Conservation (phyloP, 1,140 invertebrate species). For the Cecropterus lyciades region DNA sequence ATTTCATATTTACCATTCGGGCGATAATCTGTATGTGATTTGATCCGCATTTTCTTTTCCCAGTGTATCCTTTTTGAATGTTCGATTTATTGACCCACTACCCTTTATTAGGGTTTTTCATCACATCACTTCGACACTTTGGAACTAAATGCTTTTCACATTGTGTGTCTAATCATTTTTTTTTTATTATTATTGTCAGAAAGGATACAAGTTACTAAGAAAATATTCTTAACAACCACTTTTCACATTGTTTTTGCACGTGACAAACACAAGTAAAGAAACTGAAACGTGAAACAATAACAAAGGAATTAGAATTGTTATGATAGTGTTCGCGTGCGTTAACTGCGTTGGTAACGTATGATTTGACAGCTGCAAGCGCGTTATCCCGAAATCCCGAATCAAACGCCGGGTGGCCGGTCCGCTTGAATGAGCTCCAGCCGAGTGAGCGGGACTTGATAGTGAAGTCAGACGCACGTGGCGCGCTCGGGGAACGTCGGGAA, state of each 20-base stretch:
- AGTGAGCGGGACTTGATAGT: constrained; percentile 58
- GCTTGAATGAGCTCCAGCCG: constrained; percentile 69
- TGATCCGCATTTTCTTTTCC: constrained; percentile 83
- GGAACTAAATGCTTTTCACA: constrained; percentile 66
- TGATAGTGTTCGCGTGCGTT: constrained; percentile 38
- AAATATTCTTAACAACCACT: constrained; percentile 81
- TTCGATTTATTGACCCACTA: constrained; percentile 69
- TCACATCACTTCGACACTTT: constrained; percentile 73
- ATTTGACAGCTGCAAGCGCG: constrained; percentile 78
- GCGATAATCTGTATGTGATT: constrained; percentile 75
- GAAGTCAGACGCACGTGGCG: constrained; percentile 63
- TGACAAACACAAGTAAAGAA: constrained; percentile 83
- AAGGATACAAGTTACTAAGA: constrained; percentile 82
- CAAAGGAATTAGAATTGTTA: constrained; percentile 30
- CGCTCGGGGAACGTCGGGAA: constrained; percentile 60
- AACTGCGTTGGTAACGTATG: constrained; percentile 61
- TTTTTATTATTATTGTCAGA: constrained; percentile 58
- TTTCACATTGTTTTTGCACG: constrained; percentile 84
- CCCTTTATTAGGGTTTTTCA: constrained; percentile 63
- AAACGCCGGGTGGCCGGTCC: constrained; percentile 59
- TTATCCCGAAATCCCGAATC: constrained; percentile 76
- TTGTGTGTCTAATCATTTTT: constrained; percentile 70
- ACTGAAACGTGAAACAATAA: constrained; percentile 69
- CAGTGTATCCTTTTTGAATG: constrained; percentile 82
- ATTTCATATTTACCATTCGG: constrained; percentile 74